Percentiles rank a stretch among this genome's conserved stretches.
These are phyloP conservation scores for Carassius gibelio DNA, from an alignment of 2,113 vertebrate genomes.

Conservation along the genomic window DNA sequence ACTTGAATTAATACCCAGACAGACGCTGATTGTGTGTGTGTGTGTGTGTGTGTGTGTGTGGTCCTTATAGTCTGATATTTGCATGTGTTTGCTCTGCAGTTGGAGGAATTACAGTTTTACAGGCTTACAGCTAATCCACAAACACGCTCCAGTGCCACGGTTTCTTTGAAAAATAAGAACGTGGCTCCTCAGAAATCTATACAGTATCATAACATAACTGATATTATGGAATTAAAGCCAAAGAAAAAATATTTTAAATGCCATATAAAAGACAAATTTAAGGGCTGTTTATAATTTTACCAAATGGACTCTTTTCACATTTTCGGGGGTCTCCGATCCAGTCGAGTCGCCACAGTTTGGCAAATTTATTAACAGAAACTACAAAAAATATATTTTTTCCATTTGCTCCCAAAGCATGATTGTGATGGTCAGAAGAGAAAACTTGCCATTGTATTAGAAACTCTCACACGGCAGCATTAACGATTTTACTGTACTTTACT, in stretches of 20 bases:
- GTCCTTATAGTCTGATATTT: not conserved
- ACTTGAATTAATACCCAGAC: conserved; percentile 53
- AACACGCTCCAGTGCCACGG: not conserved
- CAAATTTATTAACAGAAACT: no score
- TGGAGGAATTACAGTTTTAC: conserved; percentile 10
- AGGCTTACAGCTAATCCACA: conserved; percentile 15
- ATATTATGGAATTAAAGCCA: not conserved
- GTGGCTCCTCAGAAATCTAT: not conserved
- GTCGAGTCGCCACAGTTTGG: no score
- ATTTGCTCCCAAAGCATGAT: no score
- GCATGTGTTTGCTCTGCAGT: not conserved
- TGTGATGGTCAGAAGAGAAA: not conserved
- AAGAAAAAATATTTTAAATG: not conserved
- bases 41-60: not conserved
- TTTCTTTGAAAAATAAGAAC: not conserved
- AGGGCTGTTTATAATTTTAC: not conserved
- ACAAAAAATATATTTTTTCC: no score
- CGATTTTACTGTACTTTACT: no score
- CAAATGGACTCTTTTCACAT: no score
- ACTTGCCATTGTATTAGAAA: not conserved
- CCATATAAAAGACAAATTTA: not conserved
- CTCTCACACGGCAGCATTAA: no score
- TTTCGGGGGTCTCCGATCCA: no score
- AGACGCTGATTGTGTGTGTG: not conserved
- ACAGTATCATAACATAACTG: not conserved